Base-by-base conservation (phyloP, 2,797 vertebrate genomes). In the Amniataba percoides region DNA sequence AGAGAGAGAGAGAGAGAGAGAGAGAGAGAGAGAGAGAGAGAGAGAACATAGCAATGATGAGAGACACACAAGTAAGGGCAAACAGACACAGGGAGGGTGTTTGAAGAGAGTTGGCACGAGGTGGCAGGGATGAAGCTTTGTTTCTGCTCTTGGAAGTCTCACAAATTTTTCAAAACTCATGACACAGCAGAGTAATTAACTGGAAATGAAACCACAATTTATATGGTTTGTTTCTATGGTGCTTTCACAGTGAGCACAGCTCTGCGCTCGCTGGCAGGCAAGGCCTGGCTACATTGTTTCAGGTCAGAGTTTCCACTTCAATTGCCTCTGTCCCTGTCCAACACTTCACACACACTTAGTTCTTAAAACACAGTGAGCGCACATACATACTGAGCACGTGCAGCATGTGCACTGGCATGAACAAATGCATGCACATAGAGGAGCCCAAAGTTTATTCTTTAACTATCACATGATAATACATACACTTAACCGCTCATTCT, bases 291-390 rank as follows among this genome's bases (percentile, higher is more conserved):
- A 64, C 83, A 73, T 87, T 81, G 85, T 87, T 87, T 85, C 48
- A 68, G 86, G 80, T 86, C 81, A 87, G 61, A 89, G 76, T 90
- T 93, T 93, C 89, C 87, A 92, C 84, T 89, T 86, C 77, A 77
- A 3, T 78, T 81, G 79, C 79, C 85, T 82, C 73, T 42, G 51
- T 69, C 59, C 67, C 49, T 80, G 42, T 77, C 78, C 71, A 80
- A 80, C 71, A 85, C 76, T 77, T 59, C 16, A 40, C 21, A 57
- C 59, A 64, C 66, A 58, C 60, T 40, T 59, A 36, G 16, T 21
- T 48, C 42, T 57, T 73, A 56, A 72, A 23, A 80, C 12, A 40
- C 18, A 39, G 3, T 9, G 39, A 53, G 13, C n/a, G 1, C 3
- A 69, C 13, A 34, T 11, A 53, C 39, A 58, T 16, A 52, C 6